phyloP scores from a whole-genome alignment of 2,113 vertebrate species.

The Poicephalus meyeri region DNA sequence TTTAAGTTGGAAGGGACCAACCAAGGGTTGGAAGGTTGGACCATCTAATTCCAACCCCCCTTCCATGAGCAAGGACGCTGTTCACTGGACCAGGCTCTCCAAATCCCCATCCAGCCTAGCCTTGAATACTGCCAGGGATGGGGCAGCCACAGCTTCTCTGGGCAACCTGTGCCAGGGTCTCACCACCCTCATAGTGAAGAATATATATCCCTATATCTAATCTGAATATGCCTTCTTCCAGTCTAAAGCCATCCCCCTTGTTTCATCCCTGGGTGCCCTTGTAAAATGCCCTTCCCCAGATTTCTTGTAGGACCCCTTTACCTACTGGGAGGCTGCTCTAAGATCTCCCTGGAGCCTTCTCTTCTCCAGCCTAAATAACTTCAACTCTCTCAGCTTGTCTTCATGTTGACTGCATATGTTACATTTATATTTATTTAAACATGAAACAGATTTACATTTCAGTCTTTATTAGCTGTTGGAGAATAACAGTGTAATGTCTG shows the following conservation, averaged over 20 bases:
- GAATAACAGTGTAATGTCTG: not conserved
- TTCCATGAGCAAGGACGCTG: not conserved
- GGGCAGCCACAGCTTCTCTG: not conserved
- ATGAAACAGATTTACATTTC: conserved; percentile 3
- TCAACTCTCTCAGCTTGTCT: not conserved
- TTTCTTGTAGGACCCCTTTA: not conserved
- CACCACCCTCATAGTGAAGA: not conserved
- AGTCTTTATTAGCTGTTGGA: not conserved
- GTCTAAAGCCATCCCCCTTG: not conserved
- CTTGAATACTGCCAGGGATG: not conserved
- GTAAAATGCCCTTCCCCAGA: not conserved
- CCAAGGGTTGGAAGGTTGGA: not conserved
- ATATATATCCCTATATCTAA: not conserved
- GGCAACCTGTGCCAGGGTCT: not conserved
- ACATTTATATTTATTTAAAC: conserved; percentile 4
- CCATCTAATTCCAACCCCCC: not conserved
- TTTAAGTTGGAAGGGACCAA: not conserved
- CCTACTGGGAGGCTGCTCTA: not conserved
- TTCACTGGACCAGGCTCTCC: not conserved
- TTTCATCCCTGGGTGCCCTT: not conserved
- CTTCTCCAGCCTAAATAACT: not conserved
- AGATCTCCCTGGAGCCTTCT: not conserved
- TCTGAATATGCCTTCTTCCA: not conserved
- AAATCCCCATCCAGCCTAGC: not conserved
- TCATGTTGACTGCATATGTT: not conserved